These are phyloP conservation scores for Hoplodrina ambigua DNA, from an alignment of 2,888 invertebrate genomes.

Conservation along the genomic window DNA sequence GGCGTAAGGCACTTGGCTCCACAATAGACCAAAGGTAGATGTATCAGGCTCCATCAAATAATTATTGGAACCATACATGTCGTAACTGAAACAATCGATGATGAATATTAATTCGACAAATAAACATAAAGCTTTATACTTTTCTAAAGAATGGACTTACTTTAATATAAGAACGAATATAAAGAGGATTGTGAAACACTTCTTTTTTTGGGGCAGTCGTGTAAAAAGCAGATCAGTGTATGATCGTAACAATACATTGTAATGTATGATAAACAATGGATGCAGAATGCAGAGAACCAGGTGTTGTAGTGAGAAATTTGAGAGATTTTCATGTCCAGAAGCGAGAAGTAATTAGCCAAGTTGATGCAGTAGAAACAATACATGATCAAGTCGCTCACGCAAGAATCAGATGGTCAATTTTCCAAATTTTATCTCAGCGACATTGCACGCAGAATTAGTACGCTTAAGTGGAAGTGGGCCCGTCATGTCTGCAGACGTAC, in stretches of 20 bases:
- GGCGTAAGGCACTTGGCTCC: slow-evolving; percentile 86
- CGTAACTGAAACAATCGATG: slow-evolving; percentile 76
- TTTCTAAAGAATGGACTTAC: slow-evolving; percentile 2
- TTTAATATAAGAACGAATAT: neutral
- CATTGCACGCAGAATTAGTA: too few relatives aligned
- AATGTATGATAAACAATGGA: neutral
- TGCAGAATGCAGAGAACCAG: neutral
- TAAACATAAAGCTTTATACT: neutral
- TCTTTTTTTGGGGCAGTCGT: too few relatives aligned
- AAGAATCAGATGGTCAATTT: neutral
- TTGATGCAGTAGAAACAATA: neutral
- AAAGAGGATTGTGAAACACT: neutral
- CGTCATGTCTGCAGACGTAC: too few relatives aligned
- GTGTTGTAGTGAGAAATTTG: too few relatives aligned
- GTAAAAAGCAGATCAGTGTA: neutral
- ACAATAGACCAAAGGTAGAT: slow-evolving; percentile 78
- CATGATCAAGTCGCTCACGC: neutral
- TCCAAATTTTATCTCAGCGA: too few relatives aligned
- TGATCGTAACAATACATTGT: slow-evolving; percentile 6
- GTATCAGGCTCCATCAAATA: slow-evolving; percentile 82
- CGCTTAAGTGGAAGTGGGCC: too few relatives aligned
- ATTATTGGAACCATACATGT: slow-evolving; percentile 75
- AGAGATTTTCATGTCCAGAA: too few relatives aligned
- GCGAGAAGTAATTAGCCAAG: neutral
- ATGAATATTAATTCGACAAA: neutral